Evolutionary conservation across 2,797 vertebrate species (phyloP), one percentile per base, ranked within the genome.

Genomic region (Esox masquinongy): DNA sequence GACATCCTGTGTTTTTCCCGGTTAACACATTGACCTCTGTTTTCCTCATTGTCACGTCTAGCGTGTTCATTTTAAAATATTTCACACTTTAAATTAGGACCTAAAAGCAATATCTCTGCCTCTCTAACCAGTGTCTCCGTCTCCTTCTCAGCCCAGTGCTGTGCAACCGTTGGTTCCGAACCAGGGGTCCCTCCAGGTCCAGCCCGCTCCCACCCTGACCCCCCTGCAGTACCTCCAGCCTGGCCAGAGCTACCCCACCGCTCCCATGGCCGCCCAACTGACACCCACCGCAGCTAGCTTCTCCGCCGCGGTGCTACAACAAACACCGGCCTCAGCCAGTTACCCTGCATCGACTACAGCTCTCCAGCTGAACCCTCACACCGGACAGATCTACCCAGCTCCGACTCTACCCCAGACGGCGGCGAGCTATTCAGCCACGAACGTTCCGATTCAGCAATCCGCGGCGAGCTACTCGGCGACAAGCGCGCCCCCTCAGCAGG

Each of bases 151-250:
- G 94, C 76, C 78, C 66, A 76, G 39, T 74, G 84, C 87, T 50
- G 22, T 82, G 71, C 85, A 61, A 22, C 24, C 56, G 1, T 61
- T 87, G 75, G 88, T 90, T 70, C 92, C 90, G 79, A 90, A 77
- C 81, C 90, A 89, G 59, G 71, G 74, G 2, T 76, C 83, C 72
- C 76, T 88, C 43, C 91, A 91, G 72, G 88, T 82, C 79, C 75
- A 91, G 74, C 78, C 86, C 22, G 80, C 85, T 14, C 87, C 90
- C 72, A 88, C 76, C 74, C 72, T 81, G 72, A 24, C 87, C 24
- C 76, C 85, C 12, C 84, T 86, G 56, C 90, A 90, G 77, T 88
- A 87, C 61, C 66, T 86, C 61, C 90, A 92, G 83, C 74, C 90
- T 14, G 90, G 88, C 43, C 91, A 91, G 39, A 91, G 84, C 78